These are phyloP conservation scores for Cyanoliseus patagonus DNA, from an alignment of 2,113 vertebrate genomes.

Conservation along the genomic window DNA sequence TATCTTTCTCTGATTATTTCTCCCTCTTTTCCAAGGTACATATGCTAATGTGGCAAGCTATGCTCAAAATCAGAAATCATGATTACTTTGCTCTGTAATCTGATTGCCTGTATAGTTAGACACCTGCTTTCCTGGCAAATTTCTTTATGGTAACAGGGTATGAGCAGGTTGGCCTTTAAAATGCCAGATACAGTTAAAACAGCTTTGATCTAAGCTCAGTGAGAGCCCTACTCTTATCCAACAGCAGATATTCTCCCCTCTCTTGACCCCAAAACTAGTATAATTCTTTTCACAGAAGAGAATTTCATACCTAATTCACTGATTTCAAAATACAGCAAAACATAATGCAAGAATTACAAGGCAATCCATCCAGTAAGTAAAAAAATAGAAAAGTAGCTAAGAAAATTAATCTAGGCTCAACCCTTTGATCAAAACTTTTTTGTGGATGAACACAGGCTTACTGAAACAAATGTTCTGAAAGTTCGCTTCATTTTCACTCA, in stretches of 20 bases:
- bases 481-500: background rate
- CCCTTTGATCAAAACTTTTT: background rate
- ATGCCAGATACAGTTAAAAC: slow-evolving; percentile 14
- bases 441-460: background rate
- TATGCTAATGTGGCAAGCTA: slow-evolving; percentile 34
- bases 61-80: slow-evolving; percentile 43
- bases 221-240: background rate
- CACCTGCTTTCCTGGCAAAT: slow-evolving; percentile 73
- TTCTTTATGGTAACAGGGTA: slow-evolving; percentile 50
- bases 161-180: slow-evolving; percentile 58
- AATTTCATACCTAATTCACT: background rate
- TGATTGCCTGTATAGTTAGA: slow-evolving; percentile 69
- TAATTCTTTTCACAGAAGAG: background rate
- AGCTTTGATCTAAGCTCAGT: background rate
- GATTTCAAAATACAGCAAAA: background rate
- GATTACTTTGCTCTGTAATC: slow-evolving; percentile 60
- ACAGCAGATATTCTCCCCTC: background rate
- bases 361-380: background rate
- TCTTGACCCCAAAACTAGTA: background rate
- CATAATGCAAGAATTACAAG: background rate
- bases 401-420: background rate
- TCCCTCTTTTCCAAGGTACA: slow-evolving; percentile 43
- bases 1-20: slow-evolving; percentile 41
- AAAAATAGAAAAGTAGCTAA: background rate
- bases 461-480: background rate